These are phyloP conservation scores for Drosophila kanapiae DNA, from an alignment of 1,140 invertebrate genomes.

Conservation along the genomic window DNA sequence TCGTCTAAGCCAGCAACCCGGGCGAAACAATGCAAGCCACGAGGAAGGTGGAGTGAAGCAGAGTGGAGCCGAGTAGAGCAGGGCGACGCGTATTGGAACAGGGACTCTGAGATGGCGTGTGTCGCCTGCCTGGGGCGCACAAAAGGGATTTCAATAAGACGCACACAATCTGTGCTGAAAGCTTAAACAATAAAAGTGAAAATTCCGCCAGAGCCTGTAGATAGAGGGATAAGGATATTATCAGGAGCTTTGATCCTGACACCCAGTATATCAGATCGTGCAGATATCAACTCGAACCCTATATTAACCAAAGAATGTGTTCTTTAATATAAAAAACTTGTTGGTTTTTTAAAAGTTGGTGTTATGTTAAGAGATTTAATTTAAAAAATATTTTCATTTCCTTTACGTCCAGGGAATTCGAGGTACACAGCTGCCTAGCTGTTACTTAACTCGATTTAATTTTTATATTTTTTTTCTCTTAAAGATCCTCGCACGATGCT, in stretches of 20 bases:
- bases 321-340: too few relatives aligned
- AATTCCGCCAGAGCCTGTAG: constrained; percentile 58
- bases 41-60: not conserved
- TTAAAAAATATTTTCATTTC: too few relatives aligned
- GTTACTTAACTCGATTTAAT: too few relatives aligned
- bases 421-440: too few relatives aligned
- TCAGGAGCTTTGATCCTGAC: constrained; percentile 26
- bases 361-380: too few relatives aligned
- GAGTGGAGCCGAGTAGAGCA: constrained; percentile 2
- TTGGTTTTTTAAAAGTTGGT: too few relatives aligned
- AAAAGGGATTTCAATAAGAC: constrained; percentile 81
- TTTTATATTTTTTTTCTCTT: not conserved
- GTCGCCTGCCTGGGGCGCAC: constrained; percentile 51
- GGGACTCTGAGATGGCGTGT: constrained; percentile 23
- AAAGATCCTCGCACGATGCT: not conserved
- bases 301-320: not conserved
- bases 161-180: constrained; percentile 77
- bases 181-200: constrained; percentile 82
- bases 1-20: constrained; percentile 39
- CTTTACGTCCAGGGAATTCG: too few relatives aligned
- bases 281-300: not conserved
- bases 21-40: constrained; percentile 51
- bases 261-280: not conserved
- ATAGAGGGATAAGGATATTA: constrained; percentile 62
- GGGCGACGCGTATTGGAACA: constrained; percentile 6